These are phyloP conservation scores for Neogobius melanostomus DNA, from an alignment of 2,113 vertebrate species.

Conservation along the genomic window DNA sequence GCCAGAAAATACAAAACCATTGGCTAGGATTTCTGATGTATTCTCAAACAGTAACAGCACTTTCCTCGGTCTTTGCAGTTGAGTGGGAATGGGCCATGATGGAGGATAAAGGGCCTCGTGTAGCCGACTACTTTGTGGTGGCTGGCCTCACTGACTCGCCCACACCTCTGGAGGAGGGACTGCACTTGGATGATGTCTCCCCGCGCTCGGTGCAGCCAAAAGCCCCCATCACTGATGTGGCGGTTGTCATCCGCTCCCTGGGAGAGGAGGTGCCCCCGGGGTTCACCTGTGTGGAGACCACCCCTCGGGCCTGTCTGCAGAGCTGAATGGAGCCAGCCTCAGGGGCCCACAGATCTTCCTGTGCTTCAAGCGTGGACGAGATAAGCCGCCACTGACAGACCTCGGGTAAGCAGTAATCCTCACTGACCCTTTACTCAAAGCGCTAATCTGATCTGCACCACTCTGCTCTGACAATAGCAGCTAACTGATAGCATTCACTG, in stretches of 20 bases:
- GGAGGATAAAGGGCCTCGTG: slow-evolving; percentile 97
- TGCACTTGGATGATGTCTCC: slow-evolving; percentile 89
- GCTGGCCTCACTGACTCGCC: slow-evolving; percentile 91
- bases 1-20: no score
- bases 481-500: not conserved
- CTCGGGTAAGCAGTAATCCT: slow-evolving; percentile 87
- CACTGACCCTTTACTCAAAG: slow-evolving; percentile 54
- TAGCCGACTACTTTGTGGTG: slow-evolving; percentile 98
- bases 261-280: slow-evolving; percentile 93
- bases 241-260: slow-evolving; percentile 91
- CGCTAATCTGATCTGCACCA: slow-evolving; percentile 65
- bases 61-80: slow-evolving; percentile 50
- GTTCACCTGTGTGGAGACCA: slow-evolving; percentile 89
- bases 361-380: slow-evolving; percentile 93
- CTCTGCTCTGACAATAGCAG: slow-evolving; percentile 12
- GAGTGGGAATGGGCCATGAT: slow-evolving; percentile 91
- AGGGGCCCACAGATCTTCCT: slow-evolving; percentile 93
- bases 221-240: slow-evolving; percentile 95
- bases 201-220: slow-evolving; percentile 88
- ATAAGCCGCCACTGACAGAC: slow-evolving; percentile 97
- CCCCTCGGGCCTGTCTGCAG: slow-evolving; percentile 90
- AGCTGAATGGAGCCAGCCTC: slow-evolving; percentile 94
- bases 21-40: no score
- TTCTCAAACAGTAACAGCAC: not conserved
- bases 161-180: slow-evolving; percentile 94